These are phyloP conservation scores for Lypha dubia DNA, from an alignment of 2,888 invertebrate species.

Conservation along the genomic window DNA sequence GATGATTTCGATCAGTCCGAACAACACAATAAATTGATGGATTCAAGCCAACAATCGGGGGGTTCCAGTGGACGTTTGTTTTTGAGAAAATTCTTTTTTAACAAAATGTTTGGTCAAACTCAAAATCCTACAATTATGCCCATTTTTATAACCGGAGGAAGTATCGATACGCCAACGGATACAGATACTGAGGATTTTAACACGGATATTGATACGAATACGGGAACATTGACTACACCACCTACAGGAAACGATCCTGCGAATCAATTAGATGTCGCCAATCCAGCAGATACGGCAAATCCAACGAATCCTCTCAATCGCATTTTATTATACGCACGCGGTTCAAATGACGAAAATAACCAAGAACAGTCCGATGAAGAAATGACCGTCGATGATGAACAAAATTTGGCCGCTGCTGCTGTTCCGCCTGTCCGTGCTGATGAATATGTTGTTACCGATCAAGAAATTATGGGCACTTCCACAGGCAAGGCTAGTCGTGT, in stretches of 20 bases:
- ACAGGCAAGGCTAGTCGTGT: slow-evolving; percentile 75
- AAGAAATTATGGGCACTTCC: slow-evolving; percentile 74
- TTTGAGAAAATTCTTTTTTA: slow-evolving; percentile 79
- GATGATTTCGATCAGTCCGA: neutral
- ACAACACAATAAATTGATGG: neutral
- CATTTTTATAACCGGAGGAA: slow-evolving; percentile 78
- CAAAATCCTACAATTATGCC: slow-evolving; percentile 78
- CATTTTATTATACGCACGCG: slow-evolving; percentile 67
- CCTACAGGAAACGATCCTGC: neutral
- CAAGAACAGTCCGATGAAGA: slow-evolving; percentile 2
- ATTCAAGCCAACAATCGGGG: slow-evolving; percentile 72
- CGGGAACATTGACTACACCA: neutral
- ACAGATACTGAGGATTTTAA: no score
- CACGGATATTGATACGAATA: no score
- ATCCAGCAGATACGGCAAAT: neutral
- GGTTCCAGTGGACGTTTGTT: slow-evolving; percentile 80
- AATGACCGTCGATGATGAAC: slow-evolving; percentile 74
- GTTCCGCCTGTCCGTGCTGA: slow-evolving; percentile 76
- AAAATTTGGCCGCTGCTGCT: slow-evolving; percentile 75
- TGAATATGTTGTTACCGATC: slow-evolving; percentile 77
- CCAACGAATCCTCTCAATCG: slow-evolving; percentile 64
- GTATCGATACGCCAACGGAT: neutral
- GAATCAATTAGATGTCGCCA: neutral
- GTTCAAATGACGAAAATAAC: neutral
- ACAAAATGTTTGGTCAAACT: slow-evolving; percentile 76